Base-by-base conservation (phyloP, 92 coral and sea anemone genomes). In the Bergia sp. region DNA sequence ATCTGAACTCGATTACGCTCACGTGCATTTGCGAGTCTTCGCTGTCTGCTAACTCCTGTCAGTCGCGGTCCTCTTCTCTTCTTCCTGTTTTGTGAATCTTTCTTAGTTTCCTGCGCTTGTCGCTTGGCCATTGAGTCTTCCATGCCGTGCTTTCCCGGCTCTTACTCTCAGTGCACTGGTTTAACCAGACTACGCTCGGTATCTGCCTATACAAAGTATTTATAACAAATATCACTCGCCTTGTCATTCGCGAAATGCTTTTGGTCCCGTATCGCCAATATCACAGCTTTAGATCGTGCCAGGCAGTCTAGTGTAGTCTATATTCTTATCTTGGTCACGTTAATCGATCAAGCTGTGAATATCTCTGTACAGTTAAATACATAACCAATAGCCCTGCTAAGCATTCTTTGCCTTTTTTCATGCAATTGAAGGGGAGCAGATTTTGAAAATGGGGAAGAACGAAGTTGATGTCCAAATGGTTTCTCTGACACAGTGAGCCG, bases 21-120 rank as follows among this genome's bases (percentile, higher is more conserved):
- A 18, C 98, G 89, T 11, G 98, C 91, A 88, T 95, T 95, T 7
- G 98, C 98, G 79, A 95, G 81, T 50, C 98, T 81, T 42, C 98
- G 87, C 69, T 95, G 98, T 49, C 98, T 86, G 81, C 98, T 95
- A 18, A 95, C 96, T 43, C 98, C 98, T 2, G 98, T 95, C 76
- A 95, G 86, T 16, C 98, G 94, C 20, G 96, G 98, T 50, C 98
- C 98, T 79, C 98, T 83, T 49, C 98, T 55, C 87, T 94, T 94
- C n/a, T 90, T 76, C 90, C 91, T 89, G 89, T 92, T 95, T 12
- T 84, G 87, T 2, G 87, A 69, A 6, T 84, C 87, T 12, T 71
- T 84, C 55, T 84, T 84, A 8, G n/a, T 53, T 45, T 84, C 87
- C 29, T 84, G 66, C 3, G 77, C 41, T 15, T 71, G 43, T 84